phyloP scores from a whole-genome alignment of 2,113 vertebrate genomes.

The Thunnus thynnus region DNA sequence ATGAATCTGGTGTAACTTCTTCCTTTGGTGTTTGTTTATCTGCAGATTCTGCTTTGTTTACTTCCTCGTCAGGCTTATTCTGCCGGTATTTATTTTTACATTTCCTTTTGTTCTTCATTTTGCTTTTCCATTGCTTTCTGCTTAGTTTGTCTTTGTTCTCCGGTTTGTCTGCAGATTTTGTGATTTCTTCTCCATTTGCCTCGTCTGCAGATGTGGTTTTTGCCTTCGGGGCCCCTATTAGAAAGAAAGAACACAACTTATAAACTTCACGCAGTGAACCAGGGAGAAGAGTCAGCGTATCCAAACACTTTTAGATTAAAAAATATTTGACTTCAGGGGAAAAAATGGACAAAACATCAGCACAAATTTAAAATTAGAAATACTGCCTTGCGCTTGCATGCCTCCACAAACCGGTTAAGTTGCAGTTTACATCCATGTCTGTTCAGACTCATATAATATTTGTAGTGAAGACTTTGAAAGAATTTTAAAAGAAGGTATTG shows the following conservation, averaged over 20 bases:
- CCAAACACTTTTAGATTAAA: no score
- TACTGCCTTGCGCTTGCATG: no score
- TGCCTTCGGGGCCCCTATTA: conserved; percentile 24
- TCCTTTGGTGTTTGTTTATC: conserved; percentile 10
- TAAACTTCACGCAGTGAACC: no score
- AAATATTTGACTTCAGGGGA: no score
- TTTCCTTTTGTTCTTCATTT: conserved; percentile 83
- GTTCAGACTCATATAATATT: no score
- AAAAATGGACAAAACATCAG: no score
- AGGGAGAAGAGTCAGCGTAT: no score
- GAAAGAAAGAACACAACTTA: neutral
- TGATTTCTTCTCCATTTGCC: neutral
- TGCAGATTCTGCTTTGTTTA: conserved; percentile 19
- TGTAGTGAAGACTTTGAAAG: no score
- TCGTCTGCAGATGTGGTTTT: neutral
- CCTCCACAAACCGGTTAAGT: no score
- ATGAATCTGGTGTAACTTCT: conserved; percentile 13
- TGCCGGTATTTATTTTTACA: conserved; percentile 83
- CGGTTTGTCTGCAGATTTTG: conserved; percentile 12
- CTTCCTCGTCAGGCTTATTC: conserved; percentile 21
- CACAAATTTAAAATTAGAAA: no score
- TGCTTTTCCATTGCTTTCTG: conserved; percentile 84
- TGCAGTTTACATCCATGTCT: no score
- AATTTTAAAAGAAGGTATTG: no score
- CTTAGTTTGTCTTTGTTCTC: conserved; percentile 53